These are phyloP conservation scores for Myiothlypis chrysogaster DNA, from an alignment of 2,797 vertebrate genomes.

Conservation along the genomic window DNA sequence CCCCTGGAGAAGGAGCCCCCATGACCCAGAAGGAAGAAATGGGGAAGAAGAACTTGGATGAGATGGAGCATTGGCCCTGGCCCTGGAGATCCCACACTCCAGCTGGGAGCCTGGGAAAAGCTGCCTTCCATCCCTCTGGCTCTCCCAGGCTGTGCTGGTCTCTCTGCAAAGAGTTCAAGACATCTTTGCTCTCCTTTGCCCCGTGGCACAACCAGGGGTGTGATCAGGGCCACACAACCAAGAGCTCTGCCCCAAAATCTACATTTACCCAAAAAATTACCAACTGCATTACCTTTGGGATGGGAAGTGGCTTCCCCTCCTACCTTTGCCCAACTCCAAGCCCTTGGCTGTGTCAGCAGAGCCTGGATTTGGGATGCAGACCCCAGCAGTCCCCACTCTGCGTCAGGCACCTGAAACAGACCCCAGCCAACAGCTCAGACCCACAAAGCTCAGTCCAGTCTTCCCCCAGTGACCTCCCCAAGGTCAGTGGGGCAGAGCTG, in stretches of 20 bases:
- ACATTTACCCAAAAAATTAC: background rate
- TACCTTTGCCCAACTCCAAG: background rate
- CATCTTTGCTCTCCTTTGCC: background rate
- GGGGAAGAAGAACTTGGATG: background rate
- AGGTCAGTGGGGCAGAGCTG: background rate
- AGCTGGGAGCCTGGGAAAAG: background rate
- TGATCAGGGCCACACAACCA: background rate
- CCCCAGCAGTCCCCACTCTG: background rate
- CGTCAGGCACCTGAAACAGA: background rate
- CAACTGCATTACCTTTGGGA: background rate
- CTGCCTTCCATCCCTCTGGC: background rate
- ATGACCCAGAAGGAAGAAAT: conserved; percentile 21
- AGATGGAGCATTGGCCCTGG: background rate
- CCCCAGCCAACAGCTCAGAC: background rate
- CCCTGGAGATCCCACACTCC: background rate
- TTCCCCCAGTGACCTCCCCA: background rate
- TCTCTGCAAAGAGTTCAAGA: background rate
- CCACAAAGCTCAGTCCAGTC: rapidly evolving
- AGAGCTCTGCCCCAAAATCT: background rate
- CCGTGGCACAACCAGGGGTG: background rate
- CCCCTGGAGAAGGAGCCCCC: background rate
- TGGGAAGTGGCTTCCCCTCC: background rate
- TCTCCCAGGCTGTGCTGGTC: background rate
- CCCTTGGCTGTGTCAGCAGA: background rate
- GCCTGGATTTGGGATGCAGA: background rate